phyloP scores from a whole-genome alignment of 2,888 invertebrate genomes.

The Amphimallon solstitiale region DNA sequence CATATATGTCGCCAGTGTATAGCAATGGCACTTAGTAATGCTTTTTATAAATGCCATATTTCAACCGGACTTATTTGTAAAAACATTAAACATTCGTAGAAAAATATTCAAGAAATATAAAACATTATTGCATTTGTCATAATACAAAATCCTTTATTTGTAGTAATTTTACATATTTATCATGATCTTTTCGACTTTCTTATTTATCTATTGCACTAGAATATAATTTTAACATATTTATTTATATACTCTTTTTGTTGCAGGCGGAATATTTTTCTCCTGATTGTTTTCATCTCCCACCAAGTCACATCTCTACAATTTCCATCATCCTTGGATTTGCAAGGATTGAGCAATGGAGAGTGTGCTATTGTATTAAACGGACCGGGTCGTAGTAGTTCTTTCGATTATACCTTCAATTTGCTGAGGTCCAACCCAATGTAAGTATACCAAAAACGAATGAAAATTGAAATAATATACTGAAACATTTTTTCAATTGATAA shows the following conservation, averaged over 20 bases:
- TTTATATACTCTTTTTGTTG: constrained; percentile 30
- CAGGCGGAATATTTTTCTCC: constrained; percentile 42
- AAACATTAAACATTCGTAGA: no score
- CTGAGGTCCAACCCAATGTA: constrained; percentile 79
- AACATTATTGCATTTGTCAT: no score
- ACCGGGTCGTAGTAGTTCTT: constrained; percentile 81
- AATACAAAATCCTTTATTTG: no score
- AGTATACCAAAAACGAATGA: constrained; percentile 62
- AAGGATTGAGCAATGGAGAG: constrained; percentile 63
- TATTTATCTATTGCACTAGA: no score
- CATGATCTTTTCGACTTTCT: no score
- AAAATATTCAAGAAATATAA: no score
- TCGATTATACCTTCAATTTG: constrained; percentile 86
- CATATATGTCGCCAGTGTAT: no score
- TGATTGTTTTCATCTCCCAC: constrained; percentile 32
- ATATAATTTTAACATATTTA: no score
- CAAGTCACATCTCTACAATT: constrained; percentile 55
- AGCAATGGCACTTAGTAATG: no score
- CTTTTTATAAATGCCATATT: no score
- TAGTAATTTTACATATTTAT: no score
- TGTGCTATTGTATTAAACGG: constrained; percentile 83
- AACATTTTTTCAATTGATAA: neutral
- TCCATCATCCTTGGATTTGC: constrained; percentile 57
- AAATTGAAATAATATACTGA: constrained; percentile 39
- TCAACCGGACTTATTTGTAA: no score